phyloP scores from a whole-genome alignment of 1,140 invertebrate species.

The Palaemon carinicauda region DNA sequence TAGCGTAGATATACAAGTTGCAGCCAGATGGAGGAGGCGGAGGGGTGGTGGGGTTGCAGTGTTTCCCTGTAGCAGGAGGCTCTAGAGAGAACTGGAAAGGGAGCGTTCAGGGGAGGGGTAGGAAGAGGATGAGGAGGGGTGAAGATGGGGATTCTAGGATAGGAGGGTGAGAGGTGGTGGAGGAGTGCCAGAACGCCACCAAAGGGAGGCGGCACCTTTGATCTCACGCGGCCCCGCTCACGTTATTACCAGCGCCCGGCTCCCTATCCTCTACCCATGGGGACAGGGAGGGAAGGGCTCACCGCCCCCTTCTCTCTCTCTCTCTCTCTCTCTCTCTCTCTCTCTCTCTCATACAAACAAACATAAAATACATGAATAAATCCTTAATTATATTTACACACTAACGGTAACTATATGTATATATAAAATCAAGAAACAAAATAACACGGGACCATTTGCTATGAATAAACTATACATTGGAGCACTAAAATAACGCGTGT shows the following conservation, averaged over 20 bases:
- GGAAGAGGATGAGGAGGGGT: not conserved
- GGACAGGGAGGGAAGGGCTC: not conserved
- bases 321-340: constrained; percentile 18
- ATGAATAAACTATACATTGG: no score
- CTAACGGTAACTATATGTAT: no score
- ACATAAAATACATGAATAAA: not conserved
- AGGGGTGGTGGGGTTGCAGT: no score
- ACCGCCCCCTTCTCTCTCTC: not conserved
- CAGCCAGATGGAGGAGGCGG: not conserved
- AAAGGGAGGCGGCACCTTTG: constrained; percentile 50
- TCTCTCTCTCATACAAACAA: constrained; percentile 1
- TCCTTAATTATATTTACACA: not conserved
- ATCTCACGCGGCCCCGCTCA: constrained; percentile 53
- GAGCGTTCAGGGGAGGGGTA: no score
- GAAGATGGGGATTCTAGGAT: not conserved
- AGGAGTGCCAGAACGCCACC: constrained; percentile 28
- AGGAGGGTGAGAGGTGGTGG: not conserved
- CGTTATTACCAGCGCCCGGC: constrained; percentile 41
- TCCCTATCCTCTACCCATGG: not conserved
- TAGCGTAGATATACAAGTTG: no score
- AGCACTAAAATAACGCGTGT: no score
- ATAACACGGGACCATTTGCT: no score
- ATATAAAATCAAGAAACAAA: no score
- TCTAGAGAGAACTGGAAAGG: not conserved
- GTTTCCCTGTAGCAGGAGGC: not conserved